Base-by-base conservation (phyloP, 2,888 invertebrate genomes). In the Catocala sponsa region DNA sequence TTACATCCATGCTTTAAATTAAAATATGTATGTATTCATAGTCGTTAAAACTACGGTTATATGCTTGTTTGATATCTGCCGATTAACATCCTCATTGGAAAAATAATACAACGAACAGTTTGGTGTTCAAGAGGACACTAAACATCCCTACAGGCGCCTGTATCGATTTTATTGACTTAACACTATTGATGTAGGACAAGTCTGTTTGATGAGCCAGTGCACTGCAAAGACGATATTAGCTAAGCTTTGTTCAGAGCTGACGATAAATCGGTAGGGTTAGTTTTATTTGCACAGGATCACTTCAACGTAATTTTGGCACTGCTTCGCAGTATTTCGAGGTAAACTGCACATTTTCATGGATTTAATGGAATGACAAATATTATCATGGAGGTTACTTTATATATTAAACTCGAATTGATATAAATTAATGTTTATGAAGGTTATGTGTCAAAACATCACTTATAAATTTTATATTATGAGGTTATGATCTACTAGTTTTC, bases 211-310 rank as follows among this genome's bases (percentile, higher is more conserved):
- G 71, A 81, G 72, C 68, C 65, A 72, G 72, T 76, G 74, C 74
- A 78, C 78, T 79, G 73, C 75, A 85, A 88, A 91, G 80, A 86
- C 83, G 76, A 74, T 72, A 65, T 80, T 74, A 76, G 82, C 76
- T 77, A 76, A 79, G 80, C 84, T 85, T 83, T 80, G 70, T 59
- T 67, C 13, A 46, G 68, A 74, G 91, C 94, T 94, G 93, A 85
- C 92, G 93, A 89, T 90, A 87, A 83, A 85, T 87, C 92, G 89
- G 91, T 81, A 94, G 91, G 88, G 87, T 82, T 80, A 78, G 68
- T 62, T 38, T 76, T 91, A 84, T 91, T 91, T 91, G 85, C 80
- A 82, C 65, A 81, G 86, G 82, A 78, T 71, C 68, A 57, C 54
- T 78, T 83, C 83, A 81, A 80, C 67, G 68, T 76, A 79, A 83